A percentile compares a stretch with the other conserved stretches of the same genome.
phyloP scores from a whole-genome alignment of 2,888 invertebrate genomes.

The Chrysotoxum bicinctum region DNA sequence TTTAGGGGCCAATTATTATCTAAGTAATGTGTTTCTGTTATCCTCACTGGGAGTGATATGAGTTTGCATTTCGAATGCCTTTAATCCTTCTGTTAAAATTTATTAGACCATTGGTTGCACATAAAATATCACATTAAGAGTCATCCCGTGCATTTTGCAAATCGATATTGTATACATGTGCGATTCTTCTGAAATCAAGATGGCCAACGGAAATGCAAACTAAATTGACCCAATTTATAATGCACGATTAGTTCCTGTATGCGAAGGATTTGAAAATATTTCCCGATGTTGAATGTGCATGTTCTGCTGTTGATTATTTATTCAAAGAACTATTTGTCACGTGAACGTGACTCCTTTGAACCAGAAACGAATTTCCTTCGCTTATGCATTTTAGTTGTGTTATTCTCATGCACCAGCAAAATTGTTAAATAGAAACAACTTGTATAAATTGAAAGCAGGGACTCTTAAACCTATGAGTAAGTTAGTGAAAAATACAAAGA shows the following conservation, averaged over 20 bases:
- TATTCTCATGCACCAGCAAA: not conserved
- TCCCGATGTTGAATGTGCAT: slow-evolving; percentile 23
- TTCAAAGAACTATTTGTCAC: slow-evolving; percentile 41
- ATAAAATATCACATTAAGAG: not conserved
- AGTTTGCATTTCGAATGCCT: not conserved
- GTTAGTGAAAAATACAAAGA: too few relatives aligned
- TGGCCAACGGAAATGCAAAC: slow-evolving; percentile 16
- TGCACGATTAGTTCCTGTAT: not conserved
- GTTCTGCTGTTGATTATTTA: slow-evolving; percentile 29
- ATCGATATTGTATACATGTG: not conserved
- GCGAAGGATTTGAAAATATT: not conserved
- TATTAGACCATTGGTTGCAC: not conserved
- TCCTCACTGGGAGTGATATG: not conserved
- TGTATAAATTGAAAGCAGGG: too few relatives aligned
- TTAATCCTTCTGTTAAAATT: not conserved
- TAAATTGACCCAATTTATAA: not conserved
- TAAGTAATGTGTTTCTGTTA: not conserved
- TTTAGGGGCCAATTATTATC: not conserved
- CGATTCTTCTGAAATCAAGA: not conserved
- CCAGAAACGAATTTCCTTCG: not conserved
- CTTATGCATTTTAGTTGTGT: not conserved
- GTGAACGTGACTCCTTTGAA: slow-evolving; percentile 14
- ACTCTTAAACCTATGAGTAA: too few relatives aligned
- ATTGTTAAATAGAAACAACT: not conserved
- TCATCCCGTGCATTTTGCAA: not conserved